phyloP scores from a whole-genome alignment of 1,140 invertebrate species.

The Penaeus chinensis region DNA sequence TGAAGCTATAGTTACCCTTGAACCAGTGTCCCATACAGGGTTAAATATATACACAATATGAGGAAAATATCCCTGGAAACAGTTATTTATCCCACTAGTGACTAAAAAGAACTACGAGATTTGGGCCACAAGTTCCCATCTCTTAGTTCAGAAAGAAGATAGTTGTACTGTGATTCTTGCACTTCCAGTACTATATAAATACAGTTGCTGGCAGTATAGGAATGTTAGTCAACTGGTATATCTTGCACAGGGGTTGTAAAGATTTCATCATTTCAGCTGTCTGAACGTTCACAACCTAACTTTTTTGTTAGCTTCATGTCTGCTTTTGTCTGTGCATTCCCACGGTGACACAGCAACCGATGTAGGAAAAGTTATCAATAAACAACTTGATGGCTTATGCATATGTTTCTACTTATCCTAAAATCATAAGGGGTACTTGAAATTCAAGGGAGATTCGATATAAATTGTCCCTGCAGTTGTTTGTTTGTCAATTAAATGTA shows the following conservation, averaged over 20 bases:
- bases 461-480: too few relatives aligned
- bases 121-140: constrained; percentile 17
- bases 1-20: not conserved
- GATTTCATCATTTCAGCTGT: constrained; percentile 34
- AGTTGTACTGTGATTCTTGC: constrained; percentile 14
- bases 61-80: too few relatives aligned
- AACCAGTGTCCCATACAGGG: too few relatives aligned
- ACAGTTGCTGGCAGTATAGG: not conserved
- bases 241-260: constrained; percentile 6
- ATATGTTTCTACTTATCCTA: too few relatives aligned
- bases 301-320: constrained; percentile 42
- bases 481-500: too few relatives aligned
- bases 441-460: too few relatives aligned
- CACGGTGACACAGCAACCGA: constrained; percentile 44
- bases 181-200: constrained; percentile 8
- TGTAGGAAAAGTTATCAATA: constrained; percentile 45
- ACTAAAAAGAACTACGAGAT: too few relatives aligned
- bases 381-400: constrained; percentile 45
- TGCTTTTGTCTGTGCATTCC: constrained; percentile 50
- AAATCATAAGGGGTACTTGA: too few relatives aligned
- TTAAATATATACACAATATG: too few relatives aligned
- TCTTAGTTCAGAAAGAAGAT: constrained; percentile 4
- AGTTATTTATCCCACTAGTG: too few relatives aligned
- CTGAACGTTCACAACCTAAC: constrained; percentile 37
- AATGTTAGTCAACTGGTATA: constrained; percentile 21